Base-by-base conservation (phyloP, 2,888 invertebrate genomes). In the Arenicola marina region DNA sequence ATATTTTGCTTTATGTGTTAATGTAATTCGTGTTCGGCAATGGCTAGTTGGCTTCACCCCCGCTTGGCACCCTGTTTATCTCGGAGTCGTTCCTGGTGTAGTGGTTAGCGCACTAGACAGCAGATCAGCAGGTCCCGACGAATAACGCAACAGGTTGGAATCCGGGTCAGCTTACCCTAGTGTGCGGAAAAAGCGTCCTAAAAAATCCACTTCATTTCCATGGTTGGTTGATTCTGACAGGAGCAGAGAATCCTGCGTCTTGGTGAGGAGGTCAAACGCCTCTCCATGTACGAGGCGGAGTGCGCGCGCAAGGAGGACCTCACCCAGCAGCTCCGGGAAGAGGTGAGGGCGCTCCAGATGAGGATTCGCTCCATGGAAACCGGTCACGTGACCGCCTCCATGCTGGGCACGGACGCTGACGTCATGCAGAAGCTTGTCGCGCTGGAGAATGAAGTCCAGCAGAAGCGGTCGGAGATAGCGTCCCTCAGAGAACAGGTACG, bases 401-500 rank as follows among this genome's bases (percentile, higher is more conserved):
- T 51, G n/a, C 28, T 51, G 44, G 43, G 61, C 3, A 34, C 38
- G 1, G 80, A 81, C 57, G 67, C 71, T 0, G 78, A 78, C 1
- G 56, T 78, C 33, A 72, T 73, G 2, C 69, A 74, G 24, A 76
- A 72, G 56, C 65, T 81, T 2, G 44, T 74, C n/a, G 71, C 73
- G 59, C 69, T 81, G n/a, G 81, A 82, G 62, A 67, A 69, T 31
- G 81, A 82, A 63, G 73, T 81, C 18, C 62, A 63, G 1, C 58
- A 69, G 2, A 81, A 81, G 67, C 75, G 71, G 56, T 67, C 66
- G 1, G 82, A 82, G 65, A 72, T 80, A 2, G 64, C 64, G 3
- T 62, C 72, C 7, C 68, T 81, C 3, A 74, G 68, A 68, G 78
- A 80, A 57, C 79, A 81, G 78, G 80, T 81, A 59, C n/a, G n/a